A percentile compares a stretch with the other conserved stretches of the same genome.
phyloP scores from a whole-genome alignment of 1,140 invertebrate genomes.

The Vollenhovia emeryi region DNA sequence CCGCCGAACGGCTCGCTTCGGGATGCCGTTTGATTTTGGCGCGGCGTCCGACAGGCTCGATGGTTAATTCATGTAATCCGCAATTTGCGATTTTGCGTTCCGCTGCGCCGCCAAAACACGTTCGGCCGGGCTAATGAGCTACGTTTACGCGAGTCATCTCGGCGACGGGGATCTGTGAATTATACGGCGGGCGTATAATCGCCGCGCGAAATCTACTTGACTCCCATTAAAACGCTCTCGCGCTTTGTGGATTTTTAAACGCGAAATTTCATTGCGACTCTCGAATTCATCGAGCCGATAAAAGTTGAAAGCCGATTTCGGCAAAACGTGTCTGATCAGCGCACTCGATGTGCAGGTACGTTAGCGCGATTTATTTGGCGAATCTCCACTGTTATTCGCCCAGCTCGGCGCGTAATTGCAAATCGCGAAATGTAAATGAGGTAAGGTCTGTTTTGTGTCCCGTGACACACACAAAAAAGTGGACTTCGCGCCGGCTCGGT shows the following conservation, averaged over 20 bases:
- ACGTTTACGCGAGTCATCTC: not conserved
- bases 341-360: not conserved
- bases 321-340: not conserved
- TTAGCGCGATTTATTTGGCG: not conserved
- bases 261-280: not conserved
- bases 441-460: not conserved
- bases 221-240: not conserved
- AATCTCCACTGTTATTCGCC: not conserved
- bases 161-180: conserved; percentile 18
- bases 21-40: conserved; percentile 42
- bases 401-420: not conserved
- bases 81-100: conserved; percentile 40
- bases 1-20: not conserved
- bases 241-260: not conserved
- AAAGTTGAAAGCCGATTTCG: not conserved
- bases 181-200: not conserved
- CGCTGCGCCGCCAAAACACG: not conserved
- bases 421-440: not conserved
- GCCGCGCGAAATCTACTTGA: not conserved
- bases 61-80: conserved; percentile 45
- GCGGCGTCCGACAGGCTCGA: not conserved
- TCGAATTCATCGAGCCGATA: not conserved
- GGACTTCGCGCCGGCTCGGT: not conserved
- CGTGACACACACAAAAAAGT: not conserved
- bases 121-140: conserved; percentile 12